Percentiles rank a stretch among this genome's conserved stretches.
Conservation (phyloP, 2,888 invertebrate species). For the Archaeoteleia sp. region DNA sequence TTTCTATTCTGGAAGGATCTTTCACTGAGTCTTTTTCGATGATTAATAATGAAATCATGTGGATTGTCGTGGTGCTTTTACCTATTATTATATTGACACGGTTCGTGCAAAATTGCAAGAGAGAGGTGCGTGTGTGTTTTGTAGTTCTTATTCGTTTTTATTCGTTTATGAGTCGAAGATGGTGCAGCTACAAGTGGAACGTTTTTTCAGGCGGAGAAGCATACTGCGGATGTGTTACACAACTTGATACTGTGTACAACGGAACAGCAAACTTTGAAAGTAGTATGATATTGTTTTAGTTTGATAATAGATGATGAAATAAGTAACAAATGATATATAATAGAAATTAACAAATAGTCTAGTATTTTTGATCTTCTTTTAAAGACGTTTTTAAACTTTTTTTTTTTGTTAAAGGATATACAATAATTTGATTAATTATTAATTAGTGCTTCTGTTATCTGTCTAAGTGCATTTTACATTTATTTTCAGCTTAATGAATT, state of each 20-base stretch:
- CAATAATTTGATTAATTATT: background rate
- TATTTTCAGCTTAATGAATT: constrained; percentile 40
- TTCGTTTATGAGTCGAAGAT: background rate
- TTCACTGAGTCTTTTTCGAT: constrained; percentile 11
- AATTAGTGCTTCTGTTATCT: no score
- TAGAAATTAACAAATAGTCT: no score
- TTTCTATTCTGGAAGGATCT: constrained; percentile 26
- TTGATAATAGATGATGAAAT: no score
- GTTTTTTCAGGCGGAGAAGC: background rate
- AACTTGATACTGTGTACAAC: background rate
- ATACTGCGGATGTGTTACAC: background rate
- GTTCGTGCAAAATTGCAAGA: constrained; percentile 20
- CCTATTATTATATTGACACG: constrained; percentile 35
- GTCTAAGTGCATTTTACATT: no score
- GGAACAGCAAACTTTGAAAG: background rate
- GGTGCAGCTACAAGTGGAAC: no score
- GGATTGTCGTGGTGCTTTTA: constrained; percentile 32
- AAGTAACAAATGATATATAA: no score
- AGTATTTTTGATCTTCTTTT: no score
- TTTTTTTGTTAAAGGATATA: no score
- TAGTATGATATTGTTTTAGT: constrained; percentile 10
- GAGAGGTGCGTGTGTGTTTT: constrained; percentile 7
- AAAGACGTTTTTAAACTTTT: no score
- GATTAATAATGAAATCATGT: constrained; percentile 26
- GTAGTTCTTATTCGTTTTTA: background rate